Conservation (phyloP, 2,888 invertebrate species). For the Volucella inanis region DNA sequence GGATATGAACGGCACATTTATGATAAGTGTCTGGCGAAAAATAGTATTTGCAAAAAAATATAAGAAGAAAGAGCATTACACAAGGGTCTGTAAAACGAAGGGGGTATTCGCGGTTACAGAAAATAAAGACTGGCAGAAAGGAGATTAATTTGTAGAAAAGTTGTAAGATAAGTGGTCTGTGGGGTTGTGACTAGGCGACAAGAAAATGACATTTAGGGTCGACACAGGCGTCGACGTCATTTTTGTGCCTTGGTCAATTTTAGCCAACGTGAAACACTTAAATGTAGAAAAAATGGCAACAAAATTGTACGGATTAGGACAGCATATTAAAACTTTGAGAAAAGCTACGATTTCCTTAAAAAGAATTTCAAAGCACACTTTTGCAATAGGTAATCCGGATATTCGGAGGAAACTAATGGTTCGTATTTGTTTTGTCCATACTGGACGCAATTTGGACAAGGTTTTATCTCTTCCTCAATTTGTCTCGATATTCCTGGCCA, state of each 20-base stretch:
- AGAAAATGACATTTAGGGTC: constrained; percentile 4
- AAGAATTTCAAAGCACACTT: constrained; percentile 6
- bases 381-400: neutral
- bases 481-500: no score
- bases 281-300: constrained; percentile 2
- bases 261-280: constrained; percentile 1
- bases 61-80: no score
- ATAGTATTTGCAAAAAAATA: constrained; percentile 15
- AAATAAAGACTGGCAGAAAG: neutral
- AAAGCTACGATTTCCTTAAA: neutral
- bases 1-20: constrained; percentile 29
- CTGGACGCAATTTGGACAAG: neutral
- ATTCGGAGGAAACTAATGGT: neutral
- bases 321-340: neutral
- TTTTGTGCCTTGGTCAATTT: constrained; percentile 12
- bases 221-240: constrained; percentile 21
- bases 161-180: constrained; percentile 27
- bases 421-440: neutral
- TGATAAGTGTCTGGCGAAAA: constrained; percentile 23
- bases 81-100: no score
- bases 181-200: constrained; percentile 27
- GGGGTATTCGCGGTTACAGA: constrained; percentile 12
- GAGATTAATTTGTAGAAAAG: constrained; percentile 28
- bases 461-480: neutral
- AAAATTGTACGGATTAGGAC: constrained; percentile 14